Evolutionary conservation across 2,797 vertebrate genomes (phyloP).

Genomic region (Pterois miles): DNA sequence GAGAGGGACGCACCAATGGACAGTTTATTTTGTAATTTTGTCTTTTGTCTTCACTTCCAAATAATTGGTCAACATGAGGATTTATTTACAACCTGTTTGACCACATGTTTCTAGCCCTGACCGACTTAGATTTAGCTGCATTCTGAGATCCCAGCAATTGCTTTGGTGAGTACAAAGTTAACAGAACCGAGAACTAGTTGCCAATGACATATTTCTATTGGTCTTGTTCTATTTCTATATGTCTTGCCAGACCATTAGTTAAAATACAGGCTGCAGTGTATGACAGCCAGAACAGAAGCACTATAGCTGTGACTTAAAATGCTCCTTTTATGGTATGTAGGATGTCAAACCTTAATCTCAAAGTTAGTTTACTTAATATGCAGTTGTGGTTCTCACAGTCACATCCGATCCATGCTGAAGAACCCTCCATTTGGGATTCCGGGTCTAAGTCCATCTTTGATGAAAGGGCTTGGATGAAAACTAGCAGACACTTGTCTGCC

Average conservation of each 20-base stretch:
- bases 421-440: constrained; percentile 66
- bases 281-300: not conserved
- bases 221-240: no score
- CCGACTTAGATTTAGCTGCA: not conserved
- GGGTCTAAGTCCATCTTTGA: constrained; percentile 61
- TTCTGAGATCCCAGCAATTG: not conserved
- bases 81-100: not conserved
- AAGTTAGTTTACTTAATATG: constrained; percentile 46
- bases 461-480: constrained; percentile 67
- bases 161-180: not conserved
- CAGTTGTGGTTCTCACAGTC: constrained; percentile 60
- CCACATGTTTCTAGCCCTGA: not conserved
- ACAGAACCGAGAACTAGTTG: not conserved
- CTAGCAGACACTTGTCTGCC: constrained; percentile 70
- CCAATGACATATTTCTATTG: not conserved
- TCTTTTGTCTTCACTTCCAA: not conserved
- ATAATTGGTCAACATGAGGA: not conserved
- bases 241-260: not conserved
- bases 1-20: not conserved
- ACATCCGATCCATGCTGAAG: constrained; percentile 56
- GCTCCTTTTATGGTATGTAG: constrained; percentile 23
- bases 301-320: not conserved
- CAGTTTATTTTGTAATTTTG: not conserved
- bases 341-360: constrained; percentile 48
- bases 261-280: not conserved